Conservation (phyloP, 2,113 vertebrate genomes). For the Aix galericulata region DNA sequence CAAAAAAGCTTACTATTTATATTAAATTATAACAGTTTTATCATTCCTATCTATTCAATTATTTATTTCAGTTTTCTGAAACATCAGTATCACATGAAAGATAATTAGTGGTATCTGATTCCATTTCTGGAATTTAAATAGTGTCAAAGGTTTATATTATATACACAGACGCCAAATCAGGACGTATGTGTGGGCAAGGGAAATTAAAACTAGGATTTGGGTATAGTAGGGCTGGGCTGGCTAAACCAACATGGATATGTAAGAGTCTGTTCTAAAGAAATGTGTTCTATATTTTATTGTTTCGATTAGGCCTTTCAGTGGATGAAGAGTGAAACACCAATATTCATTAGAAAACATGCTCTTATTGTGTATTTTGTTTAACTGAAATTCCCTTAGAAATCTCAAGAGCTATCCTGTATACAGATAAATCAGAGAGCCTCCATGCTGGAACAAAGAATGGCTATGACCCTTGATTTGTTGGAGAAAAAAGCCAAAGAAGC, state of each 20-base stretch:
- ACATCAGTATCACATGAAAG: rapidly evolving
- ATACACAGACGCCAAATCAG: background rate
- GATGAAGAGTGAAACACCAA: background rate
- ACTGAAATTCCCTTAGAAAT: background rate
- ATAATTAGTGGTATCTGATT: background rate
- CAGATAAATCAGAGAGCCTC: background rate
- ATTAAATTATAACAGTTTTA: background rate
- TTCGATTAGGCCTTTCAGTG: background rate
- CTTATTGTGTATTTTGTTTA: background rate
- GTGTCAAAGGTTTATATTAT: background rate
- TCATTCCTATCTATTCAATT: background rate
- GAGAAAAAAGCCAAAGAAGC: background rate
- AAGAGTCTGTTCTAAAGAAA: background rate
- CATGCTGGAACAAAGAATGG: background rate
- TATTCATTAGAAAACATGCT: background rate
- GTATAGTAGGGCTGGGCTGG: background rate
- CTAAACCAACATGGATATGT: background rate
- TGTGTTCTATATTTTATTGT: background rate
- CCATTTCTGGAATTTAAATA: background rate
- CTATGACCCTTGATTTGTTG: background rate
- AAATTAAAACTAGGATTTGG: background rate
- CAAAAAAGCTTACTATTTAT: background rate
- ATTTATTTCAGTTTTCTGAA: background rate
- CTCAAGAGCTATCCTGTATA: background rate
- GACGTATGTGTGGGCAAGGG: rapidly evolving